These are phyloP conservation scores for Hippocampus guttulatus DNA, from an alignment of 2,113 vertebrate genomes.

Conservation along the genomic window DNA sequence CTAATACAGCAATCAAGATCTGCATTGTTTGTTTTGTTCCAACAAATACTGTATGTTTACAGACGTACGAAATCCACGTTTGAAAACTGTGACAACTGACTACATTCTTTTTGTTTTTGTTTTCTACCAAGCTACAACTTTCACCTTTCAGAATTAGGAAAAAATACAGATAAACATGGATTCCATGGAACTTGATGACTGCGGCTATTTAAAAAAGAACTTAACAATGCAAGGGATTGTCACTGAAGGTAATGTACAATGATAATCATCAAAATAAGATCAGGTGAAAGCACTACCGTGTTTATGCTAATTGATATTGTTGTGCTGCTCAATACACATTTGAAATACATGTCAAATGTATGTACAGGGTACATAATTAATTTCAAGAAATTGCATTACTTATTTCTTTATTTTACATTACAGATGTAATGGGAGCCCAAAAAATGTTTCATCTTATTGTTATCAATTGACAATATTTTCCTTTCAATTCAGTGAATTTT, in stretches of 20 bases:
- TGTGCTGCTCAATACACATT: not conserved
- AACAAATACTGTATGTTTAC: no score
- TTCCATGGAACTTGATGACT: conserved; percentile 37
- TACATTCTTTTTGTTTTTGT: not conserved
- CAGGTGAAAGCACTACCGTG: not conserved
- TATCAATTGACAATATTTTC: not conserved
- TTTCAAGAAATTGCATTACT: not conserved
- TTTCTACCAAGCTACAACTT: not conserved
- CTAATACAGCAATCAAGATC: no score
- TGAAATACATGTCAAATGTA: not conserved
- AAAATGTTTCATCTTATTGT: not conserved
- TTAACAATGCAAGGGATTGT: conserved; percentile 4
- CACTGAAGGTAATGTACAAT: conserved; percentile 18
- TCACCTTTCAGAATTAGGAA: conserved; percentile 9
- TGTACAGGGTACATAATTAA: not conserved
- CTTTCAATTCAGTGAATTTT: conserved; percentile 3
- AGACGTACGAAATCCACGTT: not conserved
- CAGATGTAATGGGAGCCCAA: not conserved
- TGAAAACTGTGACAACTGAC: not conserved
- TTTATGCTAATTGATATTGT: not conserved
- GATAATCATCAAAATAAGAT: not conserved
- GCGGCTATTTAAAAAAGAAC: not conserved
- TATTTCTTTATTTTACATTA: not conserved
- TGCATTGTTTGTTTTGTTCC: no score
- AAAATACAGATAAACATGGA: conserved; percentile 31